Evolutionary conservation across 2,888 invertebrate species (phyloP).

Genomic region (Dasysyrphus albostriatus): DNA sequence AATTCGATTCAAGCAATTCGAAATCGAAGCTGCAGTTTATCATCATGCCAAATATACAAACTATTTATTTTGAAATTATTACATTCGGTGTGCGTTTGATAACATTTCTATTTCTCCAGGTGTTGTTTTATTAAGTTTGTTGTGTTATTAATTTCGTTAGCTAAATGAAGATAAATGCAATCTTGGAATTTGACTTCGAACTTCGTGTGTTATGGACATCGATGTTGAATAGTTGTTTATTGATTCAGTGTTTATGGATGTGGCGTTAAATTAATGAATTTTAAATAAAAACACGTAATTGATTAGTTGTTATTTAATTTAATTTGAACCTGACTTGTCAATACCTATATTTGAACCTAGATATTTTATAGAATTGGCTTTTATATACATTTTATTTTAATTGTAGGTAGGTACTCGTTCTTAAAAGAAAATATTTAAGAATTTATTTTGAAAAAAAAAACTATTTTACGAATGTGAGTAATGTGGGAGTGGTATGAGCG

Average conservation of each 20-base stretch:
- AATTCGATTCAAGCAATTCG: slow-evolving; percentile 24
- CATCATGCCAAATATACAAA: slow-evolving; percentile 11
- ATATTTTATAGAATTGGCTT: background rate
- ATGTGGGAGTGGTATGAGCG: background rate
- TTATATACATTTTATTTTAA: background rate
- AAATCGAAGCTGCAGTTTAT: background rate
- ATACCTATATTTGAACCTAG: background rate
- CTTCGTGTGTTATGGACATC: slow-evolving; percentile 31
- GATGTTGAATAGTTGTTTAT: slow-evolving; percentile 4
- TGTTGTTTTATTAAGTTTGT: slow-evolving; percentile 14
- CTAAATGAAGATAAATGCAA: slow-evolving; percentile 45
- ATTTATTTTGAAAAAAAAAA: background rate
- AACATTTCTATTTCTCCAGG: background rate
- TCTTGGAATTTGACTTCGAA: slow-evolving; percentile 26
- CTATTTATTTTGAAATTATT: slow-evolving; percentile 12
- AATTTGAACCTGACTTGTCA: background rate
- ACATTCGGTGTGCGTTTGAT: background rate
- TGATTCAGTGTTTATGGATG: slow-evolving; percentile 40
- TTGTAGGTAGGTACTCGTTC: background rate
- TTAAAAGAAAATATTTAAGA: background rate
- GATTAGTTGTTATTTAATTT: background rate
- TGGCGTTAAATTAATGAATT: slow-evolving; percentile 10
- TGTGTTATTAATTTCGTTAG: slow-evolving; percentile 17
- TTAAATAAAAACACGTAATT: slow-evolving; percentile 21
- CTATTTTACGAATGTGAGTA: background rate